phyloP scores from a whole-genome alignment of 2,797 vertebrate species.

The Xenops minutus region DNA sequence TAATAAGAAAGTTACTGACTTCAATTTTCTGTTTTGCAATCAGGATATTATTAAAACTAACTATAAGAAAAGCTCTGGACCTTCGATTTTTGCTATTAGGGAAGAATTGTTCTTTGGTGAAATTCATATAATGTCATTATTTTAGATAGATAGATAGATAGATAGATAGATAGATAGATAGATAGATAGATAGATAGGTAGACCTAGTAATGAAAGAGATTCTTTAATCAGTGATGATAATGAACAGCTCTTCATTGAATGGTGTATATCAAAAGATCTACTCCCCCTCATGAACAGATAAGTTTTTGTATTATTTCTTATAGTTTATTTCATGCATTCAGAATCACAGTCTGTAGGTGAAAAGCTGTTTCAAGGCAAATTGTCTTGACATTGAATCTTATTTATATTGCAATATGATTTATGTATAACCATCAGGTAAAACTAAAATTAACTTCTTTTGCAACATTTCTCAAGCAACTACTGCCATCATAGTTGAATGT shows the following conservation, averaged over 20 bases:
- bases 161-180: background rate
- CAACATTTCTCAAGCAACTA: background rate
- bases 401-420: background rate
- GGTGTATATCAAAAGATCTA: background rate
- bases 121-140: background rate
- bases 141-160: background rate
- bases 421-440: background rate
- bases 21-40: background rate
- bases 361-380: background rate
- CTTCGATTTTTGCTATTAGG: background rate
- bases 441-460: background rate
- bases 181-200: background rate
- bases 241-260: background rate
- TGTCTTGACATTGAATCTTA: background rate
- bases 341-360: background rate
- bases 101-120: background rate
- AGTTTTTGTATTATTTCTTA: background rate
- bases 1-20: background rate
- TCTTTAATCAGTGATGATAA: background rate
- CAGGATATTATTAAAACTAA: background rate
- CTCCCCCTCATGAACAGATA: accelerated
- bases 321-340: background rate
- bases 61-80: background rate
- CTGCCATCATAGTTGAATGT: background rate
- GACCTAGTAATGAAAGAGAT: background rate